Evolutionary conservation across 1,140 invertebrate species (phyloP), one percentile per base, ranked within the genome.

Genomic region (Drosophila sproati): DNA sequence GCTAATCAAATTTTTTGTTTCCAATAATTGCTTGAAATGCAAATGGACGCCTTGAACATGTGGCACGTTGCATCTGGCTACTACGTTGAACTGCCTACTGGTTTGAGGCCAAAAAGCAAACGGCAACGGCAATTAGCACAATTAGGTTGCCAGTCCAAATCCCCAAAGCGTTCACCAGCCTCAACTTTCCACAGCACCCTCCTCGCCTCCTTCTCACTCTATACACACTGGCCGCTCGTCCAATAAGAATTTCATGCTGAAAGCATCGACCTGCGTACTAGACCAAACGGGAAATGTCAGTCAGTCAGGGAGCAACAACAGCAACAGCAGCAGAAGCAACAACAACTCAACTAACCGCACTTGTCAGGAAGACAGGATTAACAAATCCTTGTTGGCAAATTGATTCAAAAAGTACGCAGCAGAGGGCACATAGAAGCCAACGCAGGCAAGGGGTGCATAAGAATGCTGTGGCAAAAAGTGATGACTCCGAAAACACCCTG

Each of bases 361-460:
- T 91, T 91, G 89, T 91, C 89, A 91, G 85, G 80, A 89, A 91
- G 89, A 91, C 89, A 89, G 89, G 87, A 91, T 91, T 91, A 91
- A 91, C 82, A 90, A 91, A 91, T 91, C 87, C 87, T 91, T 87
- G 80, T 91, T 91, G 81, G 69, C 87, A 91, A 91, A 91, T 91
- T 91, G 87, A 91, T 91, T 91, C 87, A 91, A 89, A 91, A 91
- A 89, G 83, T 91, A 87, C 87, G 62, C 82, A 82, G 64, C 52
- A 54, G 35, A 69, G 51, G 43, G 52, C 51, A 63, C 55, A 56
- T 64, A 73, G 62, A 66, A 67, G 57, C 55, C 45, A 45, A 60
- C 10, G 29, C 43, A 73, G 28, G 54, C 31, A 48, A n/a, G 12
- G 28, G 28, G 5, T 41, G 70, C 28, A 61, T 69, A 66, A 68